These are phyloP conservation scores for Barnardius zonarius DNA, from an alignment of 2,113 vertebrate genomes.

Conservation along the genomic window DNA sequence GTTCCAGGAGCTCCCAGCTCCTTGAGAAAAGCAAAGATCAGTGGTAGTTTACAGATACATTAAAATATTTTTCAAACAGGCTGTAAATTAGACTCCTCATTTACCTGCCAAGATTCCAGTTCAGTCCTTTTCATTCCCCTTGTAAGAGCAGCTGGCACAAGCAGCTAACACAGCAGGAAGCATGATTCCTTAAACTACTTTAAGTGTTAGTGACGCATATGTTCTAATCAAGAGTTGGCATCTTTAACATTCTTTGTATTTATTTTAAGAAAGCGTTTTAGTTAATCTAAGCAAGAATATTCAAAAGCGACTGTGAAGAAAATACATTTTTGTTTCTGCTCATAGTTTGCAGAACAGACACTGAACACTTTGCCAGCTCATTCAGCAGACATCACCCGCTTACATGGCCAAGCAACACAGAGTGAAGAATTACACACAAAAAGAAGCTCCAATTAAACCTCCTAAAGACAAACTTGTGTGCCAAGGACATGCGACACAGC, in stretches of 20 bases:
- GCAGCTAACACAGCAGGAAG: constrained; percentile 35
- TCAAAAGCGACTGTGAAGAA: not conserved
- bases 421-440: not conserved
- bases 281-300: constrained; percentile 25
- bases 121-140: not conserved
- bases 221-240: constrained; percentile 27
- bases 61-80: not conserved
- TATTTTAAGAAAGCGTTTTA: constrained; percentile 31
- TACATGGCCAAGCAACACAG: not conserved
- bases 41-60: not conserved
- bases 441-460: not conserved
- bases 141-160: not conserved
- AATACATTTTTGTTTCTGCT: not conserved
- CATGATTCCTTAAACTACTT: not conserved
- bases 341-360: not conserved
- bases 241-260: constrained; percentile 1
- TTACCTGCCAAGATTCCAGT: constrained; percentile 20
- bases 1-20: not conserved
- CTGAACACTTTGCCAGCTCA: not conserved
- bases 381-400: not conserved
- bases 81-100: not conserved
- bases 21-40: not conserved
- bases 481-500: not conserved
- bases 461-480: not conserved
- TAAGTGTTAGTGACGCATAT: constrained; percentile 17